Base-by-base conservation (phyloP, 2,888 invertebrate genomes). In the Thymelicus lineola region DNA sequence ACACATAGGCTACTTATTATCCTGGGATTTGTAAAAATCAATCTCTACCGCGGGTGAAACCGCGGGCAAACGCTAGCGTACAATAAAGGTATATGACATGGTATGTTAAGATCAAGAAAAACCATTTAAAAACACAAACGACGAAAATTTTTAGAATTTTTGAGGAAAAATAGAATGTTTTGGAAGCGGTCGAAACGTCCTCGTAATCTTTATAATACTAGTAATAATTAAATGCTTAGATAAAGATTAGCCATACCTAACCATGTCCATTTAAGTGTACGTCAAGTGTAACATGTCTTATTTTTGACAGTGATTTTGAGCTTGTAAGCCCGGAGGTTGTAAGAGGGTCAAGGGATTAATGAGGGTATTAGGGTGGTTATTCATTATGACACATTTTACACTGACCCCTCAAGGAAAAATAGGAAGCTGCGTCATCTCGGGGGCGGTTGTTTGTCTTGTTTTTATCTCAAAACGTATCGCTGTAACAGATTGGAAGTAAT, bases 301-400 rank as follows among this genome's bases (percentile, higher is more conserved):
- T 73, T 67, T 71, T 67, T 70, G 73, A 69, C 69, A 69, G 57
- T 38, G 69, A 69, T 64, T 69, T 58, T 64, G 63, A 69, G 69
- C 69, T 42, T 38, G 50, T 69, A 63, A 69, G 15, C 63, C 63
- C 38, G 36, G 12, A 36, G 69, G 48, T 64, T 69, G 50, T 59
- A 73, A 71, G 74, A 76, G 77, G 78, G 79, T 75, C 72, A 77
- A 71, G 66, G 82, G 82, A 81, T 81, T 81, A 79, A 75, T 75
- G 77, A 72, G 76, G 74, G 78, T 75, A 76, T 76, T 79, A 78
- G 74, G 74, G 74, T 72, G 75, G 77, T 75, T 75, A 78, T 78
- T 78, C 76, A 78, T 77, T 77, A 78, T 79, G 80, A 72, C 76
- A 79, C 79, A 79, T 78, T 79, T 79, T 78, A 75, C 73, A 74